A percentile compares a stretch with the other conserved stretches of the same genome.
Evolutionary conservation across 92 coral and sea anemone genomes (phyloP).

Genomic region (Phenganax marumi): DNA sequence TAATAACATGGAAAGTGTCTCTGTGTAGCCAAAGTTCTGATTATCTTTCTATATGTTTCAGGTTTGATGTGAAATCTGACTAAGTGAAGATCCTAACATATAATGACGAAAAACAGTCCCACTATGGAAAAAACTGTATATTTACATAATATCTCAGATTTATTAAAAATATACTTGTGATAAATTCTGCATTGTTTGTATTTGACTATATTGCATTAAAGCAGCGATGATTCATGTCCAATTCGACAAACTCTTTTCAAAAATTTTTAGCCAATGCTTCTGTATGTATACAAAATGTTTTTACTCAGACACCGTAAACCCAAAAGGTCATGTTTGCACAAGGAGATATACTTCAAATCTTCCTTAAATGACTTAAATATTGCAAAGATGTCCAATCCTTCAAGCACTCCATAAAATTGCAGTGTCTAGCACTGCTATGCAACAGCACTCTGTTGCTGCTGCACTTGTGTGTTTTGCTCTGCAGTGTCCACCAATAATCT

Average conservation of each 20-base stretch:
- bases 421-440: background rate
- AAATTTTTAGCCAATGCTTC: no score
- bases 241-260: no score
- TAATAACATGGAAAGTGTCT: background rate
- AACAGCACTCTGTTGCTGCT: background rate
- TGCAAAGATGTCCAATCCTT: no score
- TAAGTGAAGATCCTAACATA: background rate
- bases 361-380: no score
- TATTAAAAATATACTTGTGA: conserved; percentile 14
- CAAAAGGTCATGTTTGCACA: no score
- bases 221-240: no score
- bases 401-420: no score
- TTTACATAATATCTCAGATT: background rate
- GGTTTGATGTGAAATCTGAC: conserved; percentile 11
- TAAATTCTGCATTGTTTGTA: background rate
- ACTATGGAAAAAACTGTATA: background rate
- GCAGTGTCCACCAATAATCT: conserved; percentile 83
- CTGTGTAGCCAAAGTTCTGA: background rate
- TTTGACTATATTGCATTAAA: no score
- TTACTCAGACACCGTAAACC: no score
- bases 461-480: conserved; percentile 43
- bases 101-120: background rate
- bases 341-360: no score
- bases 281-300: no score
- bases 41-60: background rate